Evolutionary conservation across 2,888 invertebrate species (phyloP).

Genomic region (Protonemura montana): DNA sequence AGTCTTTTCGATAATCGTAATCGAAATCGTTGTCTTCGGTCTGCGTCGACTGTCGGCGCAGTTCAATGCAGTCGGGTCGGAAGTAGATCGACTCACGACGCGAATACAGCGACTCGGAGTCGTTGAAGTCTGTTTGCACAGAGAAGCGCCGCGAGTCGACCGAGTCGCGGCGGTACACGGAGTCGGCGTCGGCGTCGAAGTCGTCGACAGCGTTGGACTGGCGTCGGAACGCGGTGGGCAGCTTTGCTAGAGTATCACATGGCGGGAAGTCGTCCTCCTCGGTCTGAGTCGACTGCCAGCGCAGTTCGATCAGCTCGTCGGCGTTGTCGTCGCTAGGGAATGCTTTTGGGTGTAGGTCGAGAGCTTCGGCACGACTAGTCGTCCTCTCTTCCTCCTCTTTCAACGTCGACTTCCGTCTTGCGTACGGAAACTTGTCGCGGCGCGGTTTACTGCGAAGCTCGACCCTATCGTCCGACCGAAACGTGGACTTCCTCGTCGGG

Average conservation of each 20-base stretch:
- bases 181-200: slow-evolving; percentile 21
- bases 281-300: slow-evolving; percentile 39
- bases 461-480: background rate
- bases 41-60: slow-evolving; percentile 34
- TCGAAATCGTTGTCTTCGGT: slow-evolving; percentile 39
- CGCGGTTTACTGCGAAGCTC: background rate
- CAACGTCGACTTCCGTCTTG: background rate
- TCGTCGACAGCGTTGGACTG: background rate
- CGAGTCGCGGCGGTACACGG: slow-evolving; percentile 1
- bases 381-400: background rate
- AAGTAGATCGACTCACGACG: slow-evolving; percentile 38
- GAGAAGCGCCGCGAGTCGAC: slow-evolving; percentile 33
- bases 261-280: slow-evolving; percentile 31
- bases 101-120: slow-evolving; percentile 26
- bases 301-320: slow-evolving; percentile 33
- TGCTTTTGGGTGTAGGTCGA: background rate
- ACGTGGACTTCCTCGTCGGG: background rate
- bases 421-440: background rate
- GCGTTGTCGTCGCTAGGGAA: slow-evolving; percentile 20
- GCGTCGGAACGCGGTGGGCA: background rate
- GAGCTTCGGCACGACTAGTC: background rate
- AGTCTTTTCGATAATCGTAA: slow-evolving; percentile 46
- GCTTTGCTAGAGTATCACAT: background rate
- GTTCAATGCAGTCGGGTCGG: slow-evolving; percentile 36
- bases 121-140: slow-evolving; percentile 29